Evolutionary conservation across 2,888 invertebrate genomes (phyloP).

Genomic region (Argyra leucocephala): DNA sequence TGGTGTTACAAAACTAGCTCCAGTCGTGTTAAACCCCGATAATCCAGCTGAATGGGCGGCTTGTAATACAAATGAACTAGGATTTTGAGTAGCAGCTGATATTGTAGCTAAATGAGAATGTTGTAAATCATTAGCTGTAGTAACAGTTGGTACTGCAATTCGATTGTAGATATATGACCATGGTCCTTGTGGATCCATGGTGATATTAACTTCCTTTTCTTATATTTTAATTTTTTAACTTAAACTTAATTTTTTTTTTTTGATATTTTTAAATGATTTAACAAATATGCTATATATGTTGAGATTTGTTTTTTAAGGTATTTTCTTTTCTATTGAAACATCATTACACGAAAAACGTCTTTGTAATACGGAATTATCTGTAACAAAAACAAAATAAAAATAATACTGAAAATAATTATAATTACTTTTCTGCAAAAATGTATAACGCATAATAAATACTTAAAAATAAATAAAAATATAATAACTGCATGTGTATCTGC

Average conservation of each 20-base stretch:
- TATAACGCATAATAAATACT: background rate
- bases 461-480: background rate
- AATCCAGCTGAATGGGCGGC: constrained; percentile 54
- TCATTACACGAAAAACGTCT: background rate
- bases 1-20: constrained; percentile 55
- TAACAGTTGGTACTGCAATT: constrained; percentile 57
- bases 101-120: constrained; percentile 57
- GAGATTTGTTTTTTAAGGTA: too few species aligned
- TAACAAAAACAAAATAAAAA: background rate
- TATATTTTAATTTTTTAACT: background rate
- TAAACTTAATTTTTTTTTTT: background rate
- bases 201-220: background rate
- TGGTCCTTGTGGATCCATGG: constrained; percentile 77
- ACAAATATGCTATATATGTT: too few species aligned
- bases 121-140: constrained; percentile 58
- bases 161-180: constrained; percentile 81
- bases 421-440: background rate
- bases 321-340: too few species aligned
- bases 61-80: constrained; percentile 59
- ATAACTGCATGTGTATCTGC: background rate
- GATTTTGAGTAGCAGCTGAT: constrained; percentile 46
- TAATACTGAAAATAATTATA: background rate
- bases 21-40: constrained; percentile 49
- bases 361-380: background rate
- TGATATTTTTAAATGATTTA: background rate